Evolutionary conservation across 2,888 invertebrate genomes (phyloP).

Genomic region (Lucinisca nassula): DNA sequence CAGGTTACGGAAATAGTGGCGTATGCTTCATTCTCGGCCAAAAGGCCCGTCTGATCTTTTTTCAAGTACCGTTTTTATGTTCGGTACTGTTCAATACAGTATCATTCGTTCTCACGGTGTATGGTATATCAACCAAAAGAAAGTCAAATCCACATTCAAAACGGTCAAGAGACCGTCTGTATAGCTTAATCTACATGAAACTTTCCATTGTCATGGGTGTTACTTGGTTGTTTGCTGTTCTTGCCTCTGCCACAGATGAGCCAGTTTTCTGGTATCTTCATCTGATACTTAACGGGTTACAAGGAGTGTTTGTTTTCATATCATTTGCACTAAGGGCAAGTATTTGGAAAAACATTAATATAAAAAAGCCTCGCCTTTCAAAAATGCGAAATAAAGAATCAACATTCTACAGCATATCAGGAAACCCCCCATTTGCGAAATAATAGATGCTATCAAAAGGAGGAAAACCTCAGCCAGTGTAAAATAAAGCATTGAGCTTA

Average conservation of each 20-base stretch:
- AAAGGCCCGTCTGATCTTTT: neutral
- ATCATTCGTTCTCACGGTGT: neutral
- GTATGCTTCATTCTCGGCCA: neutral
- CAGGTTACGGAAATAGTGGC: neutral
- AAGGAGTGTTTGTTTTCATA: constrained; percentile 19
- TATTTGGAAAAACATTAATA: neutral
- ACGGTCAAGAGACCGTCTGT: neutral
- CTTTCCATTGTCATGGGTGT: constrained; percentile 13
- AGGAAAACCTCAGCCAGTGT: too few species aligned
- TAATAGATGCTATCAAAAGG: too few species aligned
- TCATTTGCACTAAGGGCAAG: neutral
- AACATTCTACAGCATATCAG: neutral
- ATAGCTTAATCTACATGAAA: neutral
- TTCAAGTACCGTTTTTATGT: neutral
- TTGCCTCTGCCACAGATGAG: neutral
- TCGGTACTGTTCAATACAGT: neutral
- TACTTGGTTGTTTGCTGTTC: constrained; percentile 16
- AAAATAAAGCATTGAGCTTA: too few species aligned
- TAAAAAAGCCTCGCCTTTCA: neutral
- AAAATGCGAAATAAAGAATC: neutral
- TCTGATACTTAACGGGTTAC: neutral
- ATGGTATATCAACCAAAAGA: neutral
- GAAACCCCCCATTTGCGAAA: neutral
- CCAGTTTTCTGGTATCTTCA: neutral
- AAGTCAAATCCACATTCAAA: neutral